Evolutionary conservation across 2,888 invertebrate genomes (phyloP), one percentile per base, ranked within the genome.

Genomic region (Folsomia candida): DNA sequence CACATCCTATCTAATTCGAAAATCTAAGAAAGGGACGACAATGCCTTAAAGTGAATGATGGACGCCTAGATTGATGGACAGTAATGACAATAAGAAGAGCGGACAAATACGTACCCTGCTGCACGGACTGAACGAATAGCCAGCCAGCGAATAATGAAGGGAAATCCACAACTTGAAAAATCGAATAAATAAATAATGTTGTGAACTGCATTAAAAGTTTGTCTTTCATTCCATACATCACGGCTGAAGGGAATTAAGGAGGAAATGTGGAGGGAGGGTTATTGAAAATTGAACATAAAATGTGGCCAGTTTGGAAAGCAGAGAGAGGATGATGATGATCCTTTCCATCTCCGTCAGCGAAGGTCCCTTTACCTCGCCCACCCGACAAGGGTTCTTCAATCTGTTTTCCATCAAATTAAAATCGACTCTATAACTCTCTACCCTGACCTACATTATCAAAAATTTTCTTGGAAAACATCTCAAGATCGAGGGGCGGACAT

Each of bases 391-490:
- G 24, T 59, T 26, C 58, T 69, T 66, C 64, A 37, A 59, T 60
- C 60, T 60, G 51, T 26, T 54, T 37, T 58, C 51, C 68, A 68
- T 58, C 51, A 62, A 78, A 78, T 78, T 77, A 77, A 78, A 76
- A 78, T 76, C 74, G 64, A 69, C 70, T 74, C 22, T 78, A 73
- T 77, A 74, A 78, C 76, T 66, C 72, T 72, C 63, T 67, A 66
- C 76, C 73, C 75, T 79, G 78, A 79, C 78, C 78, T 79, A 79
- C 74, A 79, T 79, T 75, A 79, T 79, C 72, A 76, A 76, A 72
- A 71, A 59, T 69, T n/a, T 78, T 78, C 75, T 73, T 67, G 73
- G 70, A 76, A 76, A 76, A 76, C 73, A 76, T 76, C 73, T 64
- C 68, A 69, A 69, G 64, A 74, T 68, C 51, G 70, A 74, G 70